These are phyloP conservation scores for Pangasius krempfi DNA, from an alignment of 2,797 vertebrate species.

Conservation along the genomic window DNA sequence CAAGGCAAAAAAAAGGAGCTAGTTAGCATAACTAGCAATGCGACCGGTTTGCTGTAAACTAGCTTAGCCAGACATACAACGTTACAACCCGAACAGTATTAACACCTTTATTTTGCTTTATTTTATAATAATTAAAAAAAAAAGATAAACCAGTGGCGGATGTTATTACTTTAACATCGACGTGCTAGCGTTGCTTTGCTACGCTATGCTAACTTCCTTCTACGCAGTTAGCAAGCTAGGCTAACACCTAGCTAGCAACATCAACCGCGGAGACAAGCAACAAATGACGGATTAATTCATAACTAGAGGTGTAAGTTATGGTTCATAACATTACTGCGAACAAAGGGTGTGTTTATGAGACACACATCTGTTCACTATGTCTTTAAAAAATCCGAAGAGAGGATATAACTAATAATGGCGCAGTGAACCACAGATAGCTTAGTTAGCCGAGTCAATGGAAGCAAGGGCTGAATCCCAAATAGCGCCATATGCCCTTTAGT, in stretches of 20 bases:
- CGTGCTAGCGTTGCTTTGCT: neutral
- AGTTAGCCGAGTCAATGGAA: neutral
- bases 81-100: too few species aligned
- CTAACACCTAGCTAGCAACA: constrained; percentile 4
- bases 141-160: too few species aligned
- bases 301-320: too few species aligned
- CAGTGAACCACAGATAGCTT: constrained; percentile 51
- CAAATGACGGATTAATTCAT: neutral
- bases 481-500: neutral
- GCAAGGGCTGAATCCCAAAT: neutral
- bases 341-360: neutral
- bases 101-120: neutral
- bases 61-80: neutral
- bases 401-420: constrained; percentile 49
- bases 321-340: neutral
- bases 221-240: neutral
- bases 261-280: neutral
- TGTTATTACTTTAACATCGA: neutral
- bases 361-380: neutral
- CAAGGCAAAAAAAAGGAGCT: neutral
- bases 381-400: neutral
- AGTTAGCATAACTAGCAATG: neutral
- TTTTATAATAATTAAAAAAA: neutral
- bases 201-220: constrained; percentile 33
- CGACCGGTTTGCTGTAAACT: neutral